Conservation (phyloP, 1,140 invertebrate genomes). For the Musca domestica region DNA sequence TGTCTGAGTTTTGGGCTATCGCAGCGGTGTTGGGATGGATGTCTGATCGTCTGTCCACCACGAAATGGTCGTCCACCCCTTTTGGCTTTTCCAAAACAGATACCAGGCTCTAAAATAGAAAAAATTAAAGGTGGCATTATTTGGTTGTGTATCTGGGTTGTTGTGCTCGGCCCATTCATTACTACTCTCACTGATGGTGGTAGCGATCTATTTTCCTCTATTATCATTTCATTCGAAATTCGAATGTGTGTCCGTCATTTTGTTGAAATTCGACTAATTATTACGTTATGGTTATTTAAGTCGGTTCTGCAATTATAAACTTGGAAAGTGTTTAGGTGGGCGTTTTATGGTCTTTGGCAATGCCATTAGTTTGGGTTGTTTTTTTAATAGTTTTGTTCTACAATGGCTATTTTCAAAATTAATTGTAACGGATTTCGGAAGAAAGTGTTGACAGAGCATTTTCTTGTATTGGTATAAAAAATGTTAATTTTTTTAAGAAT, state of each 20-base stretch:
- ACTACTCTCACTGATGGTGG: background rate
- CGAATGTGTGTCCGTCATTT: background rate
- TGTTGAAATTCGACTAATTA: background rate
- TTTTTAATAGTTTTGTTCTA: too few relatives aligned
- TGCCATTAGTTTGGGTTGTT: too few relatives aligned
- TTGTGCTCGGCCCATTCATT: slow-evolving; percentile 3
- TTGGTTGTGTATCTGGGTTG: too few relatives aligned
- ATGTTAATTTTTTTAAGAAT: too few relatives aligned
- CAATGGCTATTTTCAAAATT: too few relatives aligned
- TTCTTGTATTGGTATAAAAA: too few relatives aligned
- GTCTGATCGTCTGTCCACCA: too few relatives aligned
- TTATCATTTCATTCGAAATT: background rate
- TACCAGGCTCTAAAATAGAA: background rate
- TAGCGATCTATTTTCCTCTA: background rate
- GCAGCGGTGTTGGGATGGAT: background rate
- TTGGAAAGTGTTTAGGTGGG: slow-evolving; percentile 3
- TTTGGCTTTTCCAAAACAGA: slow-evolving; percentile 4
- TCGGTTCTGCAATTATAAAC: background rate
- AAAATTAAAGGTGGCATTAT: too few relatives aligned
- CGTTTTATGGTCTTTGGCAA: background rate
- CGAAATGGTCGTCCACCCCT: too few relatives aligned
- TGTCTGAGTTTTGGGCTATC: slow-evolving; percentile 1
- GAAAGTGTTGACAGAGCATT: too few relatives aligned
- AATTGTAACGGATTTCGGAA: too few relatives aligned
- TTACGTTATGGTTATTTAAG: too few relatives aligned